Conservation (phyloP, 1,140 invertebrate species). For the Eriosoma lanigerum region DNA sequence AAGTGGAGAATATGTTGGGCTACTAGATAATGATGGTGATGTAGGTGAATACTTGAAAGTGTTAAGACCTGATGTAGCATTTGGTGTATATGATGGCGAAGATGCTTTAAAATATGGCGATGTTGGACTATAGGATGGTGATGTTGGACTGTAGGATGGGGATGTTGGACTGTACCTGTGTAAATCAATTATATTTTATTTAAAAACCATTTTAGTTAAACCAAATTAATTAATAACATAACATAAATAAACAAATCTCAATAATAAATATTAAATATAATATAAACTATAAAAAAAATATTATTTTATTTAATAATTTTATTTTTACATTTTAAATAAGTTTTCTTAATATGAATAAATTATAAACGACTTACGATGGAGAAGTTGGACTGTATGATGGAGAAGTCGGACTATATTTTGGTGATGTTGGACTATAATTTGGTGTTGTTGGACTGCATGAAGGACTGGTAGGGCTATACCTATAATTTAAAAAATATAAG, state of each 20-base stretch:
- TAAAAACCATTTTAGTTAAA: slow-evolving; percentile 57
- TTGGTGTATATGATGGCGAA: slow-evolving; percentile 76
- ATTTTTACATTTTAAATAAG: no score
- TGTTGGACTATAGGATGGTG: slow-evolving; percentile 66
- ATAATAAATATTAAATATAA: no score
- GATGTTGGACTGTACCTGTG: slow-evolving; percentile 65
- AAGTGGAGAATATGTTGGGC: slow-evolving; percentile 79
- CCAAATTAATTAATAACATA: no score
- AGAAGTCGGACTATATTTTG: slow-evolving; percentile 74
- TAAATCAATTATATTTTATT: no score
- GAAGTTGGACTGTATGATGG: slow-evolving; percentile 76
- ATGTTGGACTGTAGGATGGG: slow-evolving; percentile 71
- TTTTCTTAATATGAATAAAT: no score
- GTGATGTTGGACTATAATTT: no score
- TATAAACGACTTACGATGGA: slow-evolving; percentile 62
- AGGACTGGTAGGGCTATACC: slow-evolving; percentile 74
- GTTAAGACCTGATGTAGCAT: slow-evolving; percentile 72
- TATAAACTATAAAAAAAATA: no score
- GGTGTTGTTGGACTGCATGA: slow-evolving; percentile 75
- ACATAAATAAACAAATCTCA: no score
- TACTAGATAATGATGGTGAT: slow-evolving; percentile 80
- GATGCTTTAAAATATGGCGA: slow-evolving; percentile 69
- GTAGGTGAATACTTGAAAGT: slow-evolving; percentile 80
- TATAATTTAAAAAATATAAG: slow-evolving; percentile 64
- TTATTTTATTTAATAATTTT: no score